Base-by-base conservation (phyloP, 2,113 vertebrate species). In the Bubo bubo region DNA sequence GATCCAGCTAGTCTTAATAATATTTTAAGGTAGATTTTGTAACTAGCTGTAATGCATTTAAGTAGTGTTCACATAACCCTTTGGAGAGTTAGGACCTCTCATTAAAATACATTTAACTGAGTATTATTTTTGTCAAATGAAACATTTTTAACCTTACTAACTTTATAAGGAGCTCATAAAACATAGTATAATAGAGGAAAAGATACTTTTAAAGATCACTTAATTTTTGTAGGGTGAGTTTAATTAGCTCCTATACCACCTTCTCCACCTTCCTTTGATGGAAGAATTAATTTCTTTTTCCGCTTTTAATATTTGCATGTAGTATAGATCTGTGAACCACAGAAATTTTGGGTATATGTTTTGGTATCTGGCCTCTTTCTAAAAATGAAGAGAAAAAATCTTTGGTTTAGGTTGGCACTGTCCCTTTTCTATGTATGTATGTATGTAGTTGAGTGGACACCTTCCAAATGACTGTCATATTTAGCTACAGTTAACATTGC, bases 371-470 rank as follows among this genome's bases (percentile, higher is more conserved):
- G 6, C 34, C 28, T 86, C 9, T 58, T 68, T 52, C 35, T 58
- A 58, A 73, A 79, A 73, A 28, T 13, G 4, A 81, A 71, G 30
- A 30, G 43, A 75, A 75, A 59, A 8, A 53, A 43, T 49, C n/a
- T 17, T 50, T 62, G 10, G 2, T 83, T 70, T 49, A 79, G 50
- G 43, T 39, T 0, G 0, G 17, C 27, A 8, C n/a, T 49, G 14
- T 68, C 39, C 60, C 19, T 49, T 82, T 86, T 30, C 19, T 77
- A 4, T 49, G 12, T 35, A 24, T 18, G 12, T 35, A 24, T 18
- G 2, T 45, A 34, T 30, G 26, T 28, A 49, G 43, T 34, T 0
- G 0, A 84, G 37, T 55, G 12, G 20, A 45, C 23, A 12, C 30
- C 22, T 83, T 59, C 43, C 43, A 64, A 53, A 49, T 74, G 17